These are phyloP conservation scores for Tachuris rubrigastra DNA, from an alignment of 2,113 vertebrate genomes.

Conservation along the genomic window DNA sequence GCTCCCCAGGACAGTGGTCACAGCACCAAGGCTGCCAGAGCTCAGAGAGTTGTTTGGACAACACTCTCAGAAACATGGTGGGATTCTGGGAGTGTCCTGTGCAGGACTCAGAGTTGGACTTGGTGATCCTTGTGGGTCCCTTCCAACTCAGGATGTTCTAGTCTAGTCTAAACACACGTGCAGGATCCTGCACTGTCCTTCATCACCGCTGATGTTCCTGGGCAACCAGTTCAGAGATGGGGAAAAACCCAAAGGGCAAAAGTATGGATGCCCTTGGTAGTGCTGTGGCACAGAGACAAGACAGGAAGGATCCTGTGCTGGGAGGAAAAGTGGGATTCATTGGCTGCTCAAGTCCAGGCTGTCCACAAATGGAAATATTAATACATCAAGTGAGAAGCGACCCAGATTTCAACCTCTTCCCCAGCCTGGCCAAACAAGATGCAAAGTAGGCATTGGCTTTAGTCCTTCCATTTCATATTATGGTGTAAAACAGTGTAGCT, in stretches of 20 bases:
- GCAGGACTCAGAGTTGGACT: not conserved
- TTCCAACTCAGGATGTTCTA: not conserved
- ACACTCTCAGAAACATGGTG: rapidly evolving
- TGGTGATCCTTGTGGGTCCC: not conserved
- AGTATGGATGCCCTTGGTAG: not conserved
- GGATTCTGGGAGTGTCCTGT: not conserved
- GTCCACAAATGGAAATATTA: not conserved
- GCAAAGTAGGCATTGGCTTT: not conserved
- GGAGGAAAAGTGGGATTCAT: not conserved
- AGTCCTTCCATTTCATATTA: not conserved
- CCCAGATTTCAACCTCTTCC: not conserved
- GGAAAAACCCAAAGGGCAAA: not conserved
- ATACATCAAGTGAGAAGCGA: not conserved
- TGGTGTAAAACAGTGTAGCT: not conserved
- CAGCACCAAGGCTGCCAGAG: not conserved
- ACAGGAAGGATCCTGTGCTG: not conserved
- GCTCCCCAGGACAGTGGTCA: not conserved
- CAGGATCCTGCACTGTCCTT: not conserved
- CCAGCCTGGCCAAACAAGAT: not conserved
- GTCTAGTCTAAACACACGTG: not conserved
- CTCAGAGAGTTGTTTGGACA: not conserved
- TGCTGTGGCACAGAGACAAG: not conserved
- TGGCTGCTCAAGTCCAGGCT: not conserved
- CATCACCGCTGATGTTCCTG: not conserved
- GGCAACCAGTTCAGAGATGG: not conserved